Evolutionary conservation across 2,797 vertebrate genomes (phyloP), one percentile per base, ranked within the genome.

Genomic region (Tympanoctomys barrerae): DNA sequence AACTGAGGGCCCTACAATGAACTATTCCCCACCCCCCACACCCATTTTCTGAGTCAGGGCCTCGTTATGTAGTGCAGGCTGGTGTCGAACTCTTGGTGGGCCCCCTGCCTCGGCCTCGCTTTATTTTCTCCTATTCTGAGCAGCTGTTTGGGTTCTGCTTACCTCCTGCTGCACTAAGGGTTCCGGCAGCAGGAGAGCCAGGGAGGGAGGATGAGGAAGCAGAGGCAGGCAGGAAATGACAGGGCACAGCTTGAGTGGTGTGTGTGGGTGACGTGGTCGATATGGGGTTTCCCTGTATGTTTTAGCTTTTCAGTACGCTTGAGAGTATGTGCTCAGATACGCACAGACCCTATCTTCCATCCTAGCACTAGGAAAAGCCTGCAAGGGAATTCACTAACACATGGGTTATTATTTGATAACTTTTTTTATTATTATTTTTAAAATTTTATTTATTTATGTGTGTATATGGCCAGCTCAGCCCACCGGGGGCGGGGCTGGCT

Each of bases 1-100:
- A 96, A 93, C 92, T 21, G 73, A 92, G 57, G 9, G 75, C 64
- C 14, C 71, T 84, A 62, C 11, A 87, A 52, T 42, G 18, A 13
- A 61, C 57, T 81, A 77, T 84, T 77, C 0, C n/a, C 52, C 11
- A 14, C 26, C 14, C 42, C 5, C 39, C 12, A 13, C 12, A 7
- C 26, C 26, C 24, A 22, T 26, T 14, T 46, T 46, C 28, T 16
- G 24, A 16, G 73, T 7, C 26, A 49, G 13, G 26, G 73, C 9
- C 73, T 75, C 3, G 3, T 39, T 75, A 22, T 59, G 12, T 36
- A 22, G 52, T 12, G 14, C 42, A n/a, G 31, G 31, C 31, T 57
- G 49, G 49, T 14, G 33, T 22, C 12, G 3, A 49, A 28, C 73
- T 31, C 42, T 31, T 9, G 7, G 73, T 6, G 1, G 14, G 10